Base-by-base conservation (phyloP, 2,888 invertebrate species). In the Itoplectis maculator region DNA sequence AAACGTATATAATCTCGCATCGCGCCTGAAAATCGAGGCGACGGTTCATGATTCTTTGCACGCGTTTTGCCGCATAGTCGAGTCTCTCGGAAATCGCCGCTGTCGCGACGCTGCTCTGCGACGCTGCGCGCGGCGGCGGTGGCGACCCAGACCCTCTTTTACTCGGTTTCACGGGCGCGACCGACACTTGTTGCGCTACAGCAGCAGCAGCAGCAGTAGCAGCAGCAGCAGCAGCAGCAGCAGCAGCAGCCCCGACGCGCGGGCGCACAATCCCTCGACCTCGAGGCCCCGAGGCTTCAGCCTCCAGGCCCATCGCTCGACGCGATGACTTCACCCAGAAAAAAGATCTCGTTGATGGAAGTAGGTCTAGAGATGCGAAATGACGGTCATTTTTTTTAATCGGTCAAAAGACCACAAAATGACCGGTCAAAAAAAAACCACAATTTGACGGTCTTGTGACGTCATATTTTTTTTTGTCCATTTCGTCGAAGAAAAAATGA, bases 131-230 rank as follows among this genome's bases (percentile, higher is more conserved):
- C 35, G n/a, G n/a, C n/a, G n/a, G n/a, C n/a, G n/a, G n/a, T 23
- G 68, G 8, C 77, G 73, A 63, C 72, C 83, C 54, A 76, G 76
- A 80, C 76, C 83, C 76, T 54, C 59, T 45, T 65, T 42, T 37
- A 8, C 40, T 77, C 45, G n/a, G 76, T 77, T 80, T 83, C 76
- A 83, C 73, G 82, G 82, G 54, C 80, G 66, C 80, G 66, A 42
- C 54, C 68, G 68, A 69, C 77, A 80, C 83, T 76, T 80, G 80
- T 79, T 80, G 83, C 80, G 20, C 72, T 35, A 37, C 29, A 29
- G 3, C 29, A 29, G 29, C 29, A 29, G 29, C 61, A 40, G 47
- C 37, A 61, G 61, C 61, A n/a, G n/a, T n/a, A n/a, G n/a, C 29
- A 29, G 29, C 29, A 29, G 29, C 61, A 40, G 47, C 37, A 61